Evolutionary conservation across 1,140 invertebrate species (phyloP), one percentile per base, ranked within the genome.

Genomic region (Aporrectodea caliginosa): DNA sequence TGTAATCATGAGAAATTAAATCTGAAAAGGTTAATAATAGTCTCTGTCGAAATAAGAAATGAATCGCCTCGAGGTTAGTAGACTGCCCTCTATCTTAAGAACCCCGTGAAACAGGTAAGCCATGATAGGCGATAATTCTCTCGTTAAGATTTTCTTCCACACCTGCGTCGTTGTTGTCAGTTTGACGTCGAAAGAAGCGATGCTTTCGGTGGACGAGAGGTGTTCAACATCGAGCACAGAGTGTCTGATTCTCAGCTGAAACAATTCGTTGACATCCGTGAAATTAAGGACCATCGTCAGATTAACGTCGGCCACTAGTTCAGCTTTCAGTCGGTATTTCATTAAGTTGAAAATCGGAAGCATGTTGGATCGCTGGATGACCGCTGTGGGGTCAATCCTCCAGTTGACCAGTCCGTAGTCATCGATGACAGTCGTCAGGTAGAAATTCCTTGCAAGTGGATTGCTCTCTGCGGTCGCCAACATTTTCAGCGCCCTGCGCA

Each of bases 401-500:
- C 72, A 0, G 32, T 77, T 73, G 16, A 84, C 33, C 6, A 32
- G n/a, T 31, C 82, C 77, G 2, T 81, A 78, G 58, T 82, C 80
- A 77, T 86, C 84, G 27, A 84, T 78, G 14, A 84, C 83, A 16
- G 78, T 73, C 0, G 84, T 85, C 6, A 84, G 35, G 74, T 83
- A 85, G 78, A 85, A 85, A 81, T 85, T 84, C 58, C 84, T 69
- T 1, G 84, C 85, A 79, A 83, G 84, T n/a, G 81, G 79, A 76
- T 84, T 86, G 16, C 35, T 82, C 75, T 85, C 83, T 75, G 70
- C 27, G 1, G 80, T 77, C n/a, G 82, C 83, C 16, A 85, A 79
- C 58, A 35, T 78, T 32, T 81, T 83, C 43, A 86, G 70, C 2
- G 82, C 73, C 73, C 82, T 78, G 16, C 82, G 77, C 69, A 82